Evolutionary conservation across 1,140 invertebrate genomes (phyloP), one percentile per base, ranked within the genome.

Genomic region (Eupristina koningsbergeri): DNA sequence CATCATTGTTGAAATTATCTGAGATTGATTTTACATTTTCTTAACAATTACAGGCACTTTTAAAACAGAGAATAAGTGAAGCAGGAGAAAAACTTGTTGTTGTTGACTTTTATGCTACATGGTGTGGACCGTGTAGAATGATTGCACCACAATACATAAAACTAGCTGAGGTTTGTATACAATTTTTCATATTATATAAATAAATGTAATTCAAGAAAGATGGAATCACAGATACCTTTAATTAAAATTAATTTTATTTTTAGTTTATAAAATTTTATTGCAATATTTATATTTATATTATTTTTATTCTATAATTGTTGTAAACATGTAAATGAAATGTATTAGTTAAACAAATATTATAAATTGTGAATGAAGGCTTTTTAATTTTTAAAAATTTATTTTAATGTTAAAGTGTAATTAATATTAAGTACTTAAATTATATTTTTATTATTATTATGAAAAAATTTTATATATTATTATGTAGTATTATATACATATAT

Each of bases 41-140:
- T 86, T 87, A 86, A 86, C 87, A 85, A 87, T 93, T 93, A 13
- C 87, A 96, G 96, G 92, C 87, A 75, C 97, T 98, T 88, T 94
- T 98, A 87, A 92, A 96, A 82, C 90, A 88, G 39, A 95, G 96
- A 91, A 92, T 98, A 74, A 90, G 92, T 0, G 95, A 95, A 85
- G 97, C 97, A 61, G 97, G 96, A 26, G 93, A 94, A 29, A 97
- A 96, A 88, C 92, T 99, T 87, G 96, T 99, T 39, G 95, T 99
- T 36, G 95, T 99, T 80, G 97, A 99, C 89, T 97, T 98, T 91
- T 96, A 94, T 91, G 96, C 96, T 5, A 94, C 94, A 77, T 97
- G 96, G 97, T 97, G 96, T 92, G 98, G 98, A 0, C 98, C 98
- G 19, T 99, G 98, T 93, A 97, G 97, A 91, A 94, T 96, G 92